A percentile compares a stretch with the other conserved stretches of the same genome.
phyloP scores from a whole-genome alignment of 2,113 vertebrate species.

The Alouatta palliata region DNA sequence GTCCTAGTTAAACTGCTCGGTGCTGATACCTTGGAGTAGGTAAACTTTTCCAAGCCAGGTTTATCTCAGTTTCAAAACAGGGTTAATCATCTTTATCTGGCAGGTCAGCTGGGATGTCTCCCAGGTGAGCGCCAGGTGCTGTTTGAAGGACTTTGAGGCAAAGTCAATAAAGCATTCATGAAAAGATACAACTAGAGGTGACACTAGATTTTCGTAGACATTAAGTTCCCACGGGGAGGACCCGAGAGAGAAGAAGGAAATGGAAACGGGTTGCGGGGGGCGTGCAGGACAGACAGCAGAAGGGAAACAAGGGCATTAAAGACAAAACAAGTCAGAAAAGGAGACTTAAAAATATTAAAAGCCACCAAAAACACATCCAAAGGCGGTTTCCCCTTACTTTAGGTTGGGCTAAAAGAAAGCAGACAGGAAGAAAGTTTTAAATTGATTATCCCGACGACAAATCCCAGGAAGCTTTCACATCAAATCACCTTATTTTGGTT shows the following conservation, averaged over 20 bases:
- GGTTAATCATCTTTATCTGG: not conserved
- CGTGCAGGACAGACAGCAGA: not conserved
- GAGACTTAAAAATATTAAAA: not conserved
- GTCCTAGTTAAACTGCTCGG: not conserved
- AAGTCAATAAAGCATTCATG: not conserved
- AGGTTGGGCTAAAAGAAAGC: not conserved
- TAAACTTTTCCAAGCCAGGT: not conserved
- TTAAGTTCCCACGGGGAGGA: not conserved
- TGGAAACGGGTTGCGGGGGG: too few species aligned
- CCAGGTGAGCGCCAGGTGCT: not conserved
- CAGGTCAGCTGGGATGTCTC: not conserved
- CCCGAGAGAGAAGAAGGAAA: not conserved
- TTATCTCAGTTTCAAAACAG: not conserved
- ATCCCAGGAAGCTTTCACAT: constrained; percentile 56
- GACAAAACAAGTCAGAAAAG: not conserved
- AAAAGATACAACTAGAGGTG: not conserved
- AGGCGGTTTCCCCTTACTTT: not conserved
- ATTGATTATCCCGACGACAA: constrained; percentile 41
- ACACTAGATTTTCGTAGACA: not conserved
- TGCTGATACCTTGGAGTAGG: not conserved
- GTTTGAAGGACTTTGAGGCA: not conserved
- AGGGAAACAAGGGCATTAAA: not conserved
- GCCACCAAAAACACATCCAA: not conserved
- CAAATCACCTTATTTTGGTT: constrained; percentile 45
- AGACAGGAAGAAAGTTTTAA: constrained; percentile 55